Base-by-base conservation (phyloP, 1,140 invertebrate genomes). In the Arctopsyche grandis region DNA sequence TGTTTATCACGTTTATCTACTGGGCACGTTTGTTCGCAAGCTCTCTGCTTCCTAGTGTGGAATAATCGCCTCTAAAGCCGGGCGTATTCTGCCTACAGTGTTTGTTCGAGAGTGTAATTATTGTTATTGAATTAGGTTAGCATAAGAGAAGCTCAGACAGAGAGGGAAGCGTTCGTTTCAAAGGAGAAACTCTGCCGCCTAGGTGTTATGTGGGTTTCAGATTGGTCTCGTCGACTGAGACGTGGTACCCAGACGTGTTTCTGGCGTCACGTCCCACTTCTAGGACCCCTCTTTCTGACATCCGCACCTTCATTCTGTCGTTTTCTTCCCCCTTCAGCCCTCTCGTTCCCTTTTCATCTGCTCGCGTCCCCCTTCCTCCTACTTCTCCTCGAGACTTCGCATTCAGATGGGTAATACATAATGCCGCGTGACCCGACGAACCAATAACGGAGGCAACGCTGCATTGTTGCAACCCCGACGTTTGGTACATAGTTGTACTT, bases 371-470 rank as follows among this genome's bases (percentile, higher is more conserved):
- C 63, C n/a, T 16, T 60, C 58, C 19, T 60, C 3, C 58, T 4
- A 5, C n/a, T 58, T 58, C 24, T 22, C 63, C 9, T 66, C 5
- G 5, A 19, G 69, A 22, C 69, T 29, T 71, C 69, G 69, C 43
- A 71, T 71, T 71, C 69, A 12, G 66, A 38, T 69, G 66, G 66
- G 21, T 69, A 69, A 69, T n/a, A n/a, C n/a, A n/a, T 69, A 69
- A 69, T 29, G 38, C 38, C 66, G 66, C 66, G 66, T 69, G 66
- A 69, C 66, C 29, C 66, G 38, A 29, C 9, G 66, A 69, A 69
- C 66, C 66, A 69, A 69, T 69, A 69, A 69, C 66, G 1, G 66
- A 69, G 26, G 14, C 66, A 4, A 9, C 21, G 3, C 66, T 69
- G 21, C 38, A 69, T 69, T 69, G 66, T 44, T 60, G 56, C 56